Evolutionary conservation across 2,113 vertebrate species (phyloP).

Genomic region (Oryzias melastigma): DNA sequence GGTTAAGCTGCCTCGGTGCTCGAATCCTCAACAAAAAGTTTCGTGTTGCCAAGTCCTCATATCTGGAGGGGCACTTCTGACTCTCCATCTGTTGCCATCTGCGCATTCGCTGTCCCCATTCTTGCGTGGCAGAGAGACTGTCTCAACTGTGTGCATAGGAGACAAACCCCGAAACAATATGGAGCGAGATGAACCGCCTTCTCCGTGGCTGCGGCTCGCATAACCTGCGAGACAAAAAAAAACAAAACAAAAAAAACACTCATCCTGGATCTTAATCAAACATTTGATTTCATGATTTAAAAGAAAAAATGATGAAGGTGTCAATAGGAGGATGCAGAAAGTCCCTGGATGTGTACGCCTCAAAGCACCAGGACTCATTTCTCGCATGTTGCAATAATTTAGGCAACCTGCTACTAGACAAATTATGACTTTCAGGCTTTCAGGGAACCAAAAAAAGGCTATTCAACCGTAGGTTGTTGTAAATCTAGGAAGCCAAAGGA

Average conservation of each 20-base stretch:
- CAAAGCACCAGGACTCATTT: slow-evolving; percentile 20
- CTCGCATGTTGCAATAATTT: slow-evolving; percentile 22
- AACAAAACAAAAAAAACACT: no score
- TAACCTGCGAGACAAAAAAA: no score
- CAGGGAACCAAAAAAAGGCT: slow-evolving; percentile 17
- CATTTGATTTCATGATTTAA: no score
- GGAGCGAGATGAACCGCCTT: slow-evolving; percentile 28
- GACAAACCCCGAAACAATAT: slow-evolving; percentile 46
- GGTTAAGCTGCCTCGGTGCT: slow-evolving; percentile 69
- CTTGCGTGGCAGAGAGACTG: slow-evolving; percentile 42
- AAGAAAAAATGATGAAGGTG: neutral
- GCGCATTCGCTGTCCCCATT: slow-evolving; percentile 66
- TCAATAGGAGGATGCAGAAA: neutral
- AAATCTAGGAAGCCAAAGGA: slow-evolving; percentile 52
- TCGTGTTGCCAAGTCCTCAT: slow-evolving; percentile 65
- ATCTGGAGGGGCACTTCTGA: slow-evolving; percentile 74
- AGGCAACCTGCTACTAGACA: slow-evolving; percentile 46
- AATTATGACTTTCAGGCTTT: slow-evolving; percentile 40
- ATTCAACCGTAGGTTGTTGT: slow-evolving; percentile 57
- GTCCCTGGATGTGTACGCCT: slow-evolving; percentile 2
- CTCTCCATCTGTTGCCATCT: slow-evolving; percentile 80
- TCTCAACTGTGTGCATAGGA: slow-evolving; percentile 42
- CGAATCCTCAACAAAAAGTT: slow-evolving; percentile 65
- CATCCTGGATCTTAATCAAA: no score
- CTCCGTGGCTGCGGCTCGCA: no score